Conservation (phyloP, 2,888 invertebrate species). For the Archips crataeganus region DNA sequence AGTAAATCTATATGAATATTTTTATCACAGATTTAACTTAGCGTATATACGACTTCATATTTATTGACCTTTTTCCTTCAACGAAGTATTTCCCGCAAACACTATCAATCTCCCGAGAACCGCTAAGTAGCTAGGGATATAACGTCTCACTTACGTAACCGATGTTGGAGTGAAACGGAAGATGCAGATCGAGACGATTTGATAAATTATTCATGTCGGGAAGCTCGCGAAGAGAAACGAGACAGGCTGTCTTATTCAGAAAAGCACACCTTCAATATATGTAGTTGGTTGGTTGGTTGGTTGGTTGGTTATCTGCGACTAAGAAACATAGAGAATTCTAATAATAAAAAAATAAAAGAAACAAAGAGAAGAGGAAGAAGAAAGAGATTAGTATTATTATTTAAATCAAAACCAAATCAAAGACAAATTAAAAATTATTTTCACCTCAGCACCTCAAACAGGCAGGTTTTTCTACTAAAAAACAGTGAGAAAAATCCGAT, state of each 20-base stretch:
- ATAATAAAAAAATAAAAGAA: no score
- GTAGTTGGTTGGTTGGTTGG: no score
- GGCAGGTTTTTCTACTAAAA: no score
- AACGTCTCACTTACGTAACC: slow-evolving; percentile 24
- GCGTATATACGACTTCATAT: background rate
- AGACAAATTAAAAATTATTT: no score
- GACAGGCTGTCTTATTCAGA: background rate
- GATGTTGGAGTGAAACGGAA: slow-evolving; percentile 10
- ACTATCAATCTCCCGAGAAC: slow-evolving; percentile 9
- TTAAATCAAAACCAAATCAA: no score
- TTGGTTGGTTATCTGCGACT: no score
- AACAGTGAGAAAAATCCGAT: no score
- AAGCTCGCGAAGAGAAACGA: background rate
- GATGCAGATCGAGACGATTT: slow-evolving; percentile 17
- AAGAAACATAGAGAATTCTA: no score
- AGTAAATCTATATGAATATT: no score
- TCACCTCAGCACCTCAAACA: no score
- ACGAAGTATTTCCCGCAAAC: slow-evolving; percentile 9
- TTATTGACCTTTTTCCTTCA: slow-evolving; percentile 5
- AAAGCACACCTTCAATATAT: background rate
- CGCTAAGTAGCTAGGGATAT: slow-evolving; percentile 1
- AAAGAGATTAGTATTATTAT: no score
- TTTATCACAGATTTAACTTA: background rate
- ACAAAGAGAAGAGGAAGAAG: no score
- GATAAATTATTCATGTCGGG: slow-evolving; percentile 35